These are phyloP conservation scores for Gallinago nigripennis DNA, from an alignment of 2,797 vertebrate species.

Conservation along the genomic window DNA sequence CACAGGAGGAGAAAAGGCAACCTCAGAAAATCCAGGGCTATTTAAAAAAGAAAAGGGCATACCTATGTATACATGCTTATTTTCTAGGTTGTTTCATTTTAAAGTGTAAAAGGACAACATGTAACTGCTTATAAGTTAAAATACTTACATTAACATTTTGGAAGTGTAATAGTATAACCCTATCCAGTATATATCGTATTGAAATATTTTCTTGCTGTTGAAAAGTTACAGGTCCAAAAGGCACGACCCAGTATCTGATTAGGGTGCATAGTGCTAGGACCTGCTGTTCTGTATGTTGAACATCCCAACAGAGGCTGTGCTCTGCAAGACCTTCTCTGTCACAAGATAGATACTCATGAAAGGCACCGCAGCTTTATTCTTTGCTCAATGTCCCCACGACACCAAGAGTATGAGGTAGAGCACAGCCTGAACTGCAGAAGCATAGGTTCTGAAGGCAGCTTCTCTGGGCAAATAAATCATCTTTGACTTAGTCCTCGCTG, in stretches of 20 bases:
- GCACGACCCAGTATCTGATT: background rate
- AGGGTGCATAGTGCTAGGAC: background rate
- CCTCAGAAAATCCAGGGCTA: background rate
- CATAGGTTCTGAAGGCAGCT: background rate
- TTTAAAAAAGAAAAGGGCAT: background rate
- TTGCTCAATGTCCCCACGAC: fast-evolving
- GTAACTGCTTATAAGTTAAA: background rate
- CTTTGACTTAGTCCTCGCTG: background rate
- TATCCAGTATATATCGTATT: background rate
- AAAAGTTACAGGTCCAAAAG: background rate
- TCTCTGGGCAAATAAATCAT: background rate
- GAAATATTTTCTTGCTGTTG: background rate
- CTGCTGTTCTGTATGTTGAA: background rate
- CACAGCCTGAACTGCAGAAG: background rate
- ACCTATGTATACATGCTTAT: background rate
- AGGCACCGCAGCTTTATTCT: background rate
- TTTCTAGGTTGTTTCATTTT: background rate
- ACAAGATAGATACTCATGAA: background rate
- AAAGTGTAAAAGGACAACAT: background rate
- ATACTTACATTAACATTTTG: background rate
- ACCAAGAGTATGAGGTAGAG: background rate
- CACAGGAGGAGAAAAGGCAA: background rate
- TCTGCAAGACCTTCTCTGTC: background rate
- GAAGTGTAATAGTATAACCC: background rate
- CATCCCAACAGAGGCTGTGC: background rate